Conservation (phyloP, 2,113 vertebrate species). For the Caretta caretta region DNA sequence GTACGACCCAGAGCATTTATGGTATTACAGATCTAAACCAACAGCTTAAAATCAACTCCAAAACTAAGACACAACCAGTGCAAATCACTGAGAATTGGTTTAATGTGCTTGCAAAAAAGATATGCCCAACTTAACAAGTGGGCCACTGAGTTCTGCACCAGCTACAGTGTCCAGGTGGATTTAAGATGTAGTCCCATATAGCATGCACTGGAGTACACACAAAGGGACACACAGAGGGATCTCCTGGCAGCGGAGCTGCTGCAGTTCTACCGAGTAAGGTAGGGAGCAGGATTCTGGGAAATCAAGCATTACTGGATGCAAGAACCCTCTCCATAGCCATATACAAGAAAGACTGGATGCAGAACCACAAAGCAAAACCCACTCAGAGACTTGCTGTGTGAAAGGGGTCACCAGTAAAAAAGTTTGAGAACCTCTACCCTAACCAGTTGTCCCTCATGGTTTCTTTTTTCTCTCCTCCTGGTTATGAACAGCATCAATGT, state of each 20-base stretch:
- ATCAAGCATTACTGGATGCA: neutral
- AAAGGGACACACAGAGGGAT: neutral
- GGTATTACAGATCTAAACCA: neutral
- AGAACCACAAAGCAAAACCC: neutral
- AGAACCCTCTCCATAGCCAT: neutral
- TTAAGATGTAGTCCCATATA: neutral
- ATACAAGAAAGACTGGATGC: neutral
- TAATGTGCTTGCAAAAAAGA: neutral
- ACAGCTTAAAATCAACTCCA: neutral
- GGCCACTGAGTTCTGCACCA: neutral
- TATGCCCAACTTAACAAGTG: neutral
- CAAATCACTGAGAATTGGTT: neutral
- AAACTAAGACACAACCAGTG: neutral
- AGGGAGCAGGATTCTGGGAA: neutral
- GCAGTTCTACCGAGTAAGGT: accelerated
- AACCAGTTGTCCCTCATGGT: neutral
- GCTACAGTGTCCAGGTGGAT: neutral
- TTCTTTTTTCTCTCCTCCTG: neutral
- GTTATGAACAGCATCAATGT: neutral
- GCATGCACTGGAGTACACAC: neutral
- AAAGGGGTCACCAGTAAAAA: too few species aligned
- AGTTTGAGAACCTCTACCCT: too few species aligned
- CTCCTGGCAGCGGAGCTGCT: neutral
- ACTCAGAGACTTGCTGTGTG: too few species aligned
- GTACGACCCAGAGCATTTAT: neutral